Percentiles rank a stretch among this genome's conserved stretches.
phyloP scores from a whole-genome alignment of 2,888 invertebrate species.

The Synergus gifuensis region DNA sequence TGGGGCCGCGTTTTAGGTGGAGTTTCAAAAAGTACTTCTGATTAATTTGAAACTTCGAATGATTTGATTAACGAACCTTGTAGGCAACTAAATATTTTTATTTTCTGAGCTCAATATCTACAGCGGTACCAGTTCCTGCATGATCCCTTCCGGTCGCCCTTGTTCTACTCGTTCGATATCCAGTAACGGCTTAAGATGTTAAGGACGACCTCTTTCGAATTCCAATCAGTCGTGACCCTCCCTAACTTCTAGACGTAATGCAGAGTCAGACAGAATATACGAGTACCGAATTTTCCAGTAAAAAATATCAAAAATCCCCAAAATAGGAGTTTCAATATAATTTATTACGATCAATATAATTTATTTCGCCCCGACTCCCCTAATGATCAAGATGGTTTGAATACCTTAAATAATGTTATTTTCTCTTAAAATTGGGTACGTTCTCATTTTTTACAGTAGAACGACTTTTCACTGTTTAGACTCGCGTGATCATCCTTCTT shows the following conservation, averaged over 20 bases:
- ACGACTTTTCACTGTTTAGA: not conserved
- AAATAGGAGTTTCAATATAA: not conserved
- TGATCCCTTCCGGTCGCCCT: constrained; percentile 36
- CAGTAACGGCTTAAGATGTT: constrained; percentile 38
- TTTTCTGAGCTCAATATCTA: constrained; percentile 17
- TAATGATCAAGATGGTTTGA: not conserved
- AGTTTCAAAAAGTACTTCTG: no score
- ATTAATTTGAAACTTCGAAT: no score
- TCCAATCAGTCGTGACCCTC: constrained; percentile 39
- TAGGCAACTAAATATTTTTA: not conserved
- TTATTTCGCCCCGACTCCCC: no score
- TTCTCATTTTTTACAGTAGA: constrained; percentile 21
- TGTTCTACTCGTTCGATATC: constrained; percentile 41
- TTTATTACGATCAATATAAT: no score
- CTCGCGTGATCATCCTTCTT: constrained; percentile 8
- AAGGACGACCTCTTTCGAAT: constrained; percentile 39
- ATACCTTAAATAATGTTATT: not conserved
- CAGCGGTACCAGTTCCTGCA: constrained; percentile 1
- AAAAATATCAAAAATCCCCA: not conserved
- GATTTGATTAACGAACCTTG: not conserved
- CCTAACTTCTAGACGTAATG: constrained; percentile 18
- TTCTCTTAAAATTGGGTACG: constrained; percentile 28
- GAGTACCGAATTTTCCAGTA: not conserved
- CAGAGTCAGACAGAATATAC: not conserved
- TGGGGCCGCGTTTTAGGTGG: not conserved